phyloP scores from a whole-genome alignment of 2,888 invertebrate genomes.

The Agrypnus murinus region DNA sequence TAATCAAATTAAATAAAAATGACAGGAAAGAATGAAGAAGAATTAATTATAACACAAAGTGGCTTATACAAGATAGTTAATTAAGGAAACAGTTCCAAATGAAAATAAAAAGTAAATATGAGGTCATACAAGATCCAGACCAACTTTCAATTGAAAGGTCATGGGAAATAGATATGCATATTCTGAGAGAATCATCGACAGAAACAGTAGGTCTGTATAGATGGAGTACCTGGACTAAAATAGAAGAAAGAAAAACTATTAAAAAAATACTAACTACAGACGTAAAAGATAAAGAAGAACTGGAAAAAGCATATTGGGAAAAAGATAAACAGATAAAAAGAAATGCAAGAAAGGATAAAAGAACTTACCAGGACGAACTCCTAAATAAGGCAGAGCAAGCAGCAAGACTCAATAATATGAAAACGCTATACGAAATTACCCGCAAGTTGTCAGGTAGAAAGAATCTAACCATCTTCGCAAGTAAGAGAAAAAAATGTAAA shows the following conservation, averaged over 20 bases:
- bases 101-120: conserved; percentile 10
- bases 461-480: conserved; percentile 1
- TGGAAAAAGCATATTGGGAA: too few species aligned
- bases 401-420: conserved; percentile 10
- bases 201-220: conserved; percentile 7
- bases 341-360: conserved; percentile 3
- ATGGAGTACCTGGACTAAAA: neutral
- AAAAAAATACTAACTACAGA: too few species aligned
- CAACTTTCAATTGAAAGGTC: neutral
- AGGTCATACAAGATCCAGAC: conserved; percentile 1
- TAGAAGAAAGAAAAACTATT: too few species aligned
- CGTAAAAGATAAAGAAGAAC: too few species aligned
- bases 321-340: too few species aligned
- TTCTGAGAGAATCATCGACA: neutral
- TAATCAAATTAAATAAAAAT: too few species aligned
- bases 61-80: conserved; percentile 3
- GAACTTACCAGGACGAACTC: neutral
- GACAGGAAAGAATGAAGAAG: too few species aligned
- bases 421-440: neutral
- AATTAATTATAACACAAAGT: neutral
- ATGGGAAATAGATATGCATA: too few species aligned
- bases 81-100: conserved; percentile 3
- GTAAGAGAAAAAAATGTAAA: too few species aligned
- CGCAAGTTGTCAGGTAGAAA: conserved; percentile 11
- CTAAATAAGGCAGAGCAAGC: neutral